Conservation (phyloP, 2,888 invertebrate genomes). For the Bimastos eiseni region DNA sequence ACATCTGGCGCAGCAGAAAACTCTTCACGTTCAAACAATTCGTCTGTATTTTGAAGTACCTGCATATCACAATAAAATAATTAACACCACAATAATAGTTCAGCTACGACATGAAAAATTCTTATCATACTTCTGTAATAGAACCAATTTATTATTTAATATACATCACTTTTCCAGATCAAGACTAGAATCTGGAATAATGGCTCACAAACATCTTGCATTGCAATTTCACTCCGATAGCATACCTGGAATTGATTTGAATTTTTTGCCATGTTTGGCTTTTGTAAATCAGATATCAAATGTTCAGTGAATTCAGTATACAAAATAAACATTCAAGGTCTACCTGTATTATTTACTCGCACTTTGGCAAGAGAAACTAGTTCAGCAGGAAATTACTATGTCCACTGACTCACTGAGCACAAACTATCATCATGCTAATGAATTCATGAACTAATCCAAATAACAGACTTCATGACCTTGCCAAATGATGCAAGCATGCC, state of each 20-base stretch:
- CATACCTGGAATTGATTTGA: not conserved
- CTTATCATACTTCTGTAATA: not conserved
- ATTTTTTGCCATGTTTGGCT: not conserved
- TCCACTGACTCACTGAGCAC: not conserved
- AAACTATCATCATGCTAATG: not conserved
- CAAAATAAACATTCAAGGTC: not conserved
- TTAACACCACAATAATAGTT: not conserved
- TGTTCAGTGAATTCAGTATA: not conserved
- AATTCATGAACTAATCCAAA: not conserved
- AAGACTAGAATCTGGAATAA: not conserved
- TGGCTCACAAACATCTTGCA: not conserved
- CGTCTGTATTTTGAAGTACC: conserved; percentile 94
- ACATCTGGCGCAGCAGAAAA: conserved; percentile 92
- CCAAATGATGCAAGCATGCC: not conserved
- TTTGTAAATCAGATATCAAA: not conserved
- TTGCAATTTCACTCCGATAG: not conserved
- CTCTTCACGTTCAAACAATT: conserved; percentile 93
- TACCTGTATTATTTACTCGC: not conserved
- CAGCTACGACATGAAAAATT: not conserved
- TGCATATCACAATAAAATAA: conserved; percentile 60
- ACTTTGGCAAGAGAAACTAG: not conserved
- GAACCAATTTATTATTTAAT: not conserved
- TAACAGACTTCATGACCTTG: not conserved
- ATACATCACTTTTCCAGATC: not conserved
- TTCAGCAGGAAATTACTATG: not conserved